Evolutionary conservation across 2,113 vertebrate genomes (phyloP).

Genomic region (Odontophorus gujanensis): DNA sequence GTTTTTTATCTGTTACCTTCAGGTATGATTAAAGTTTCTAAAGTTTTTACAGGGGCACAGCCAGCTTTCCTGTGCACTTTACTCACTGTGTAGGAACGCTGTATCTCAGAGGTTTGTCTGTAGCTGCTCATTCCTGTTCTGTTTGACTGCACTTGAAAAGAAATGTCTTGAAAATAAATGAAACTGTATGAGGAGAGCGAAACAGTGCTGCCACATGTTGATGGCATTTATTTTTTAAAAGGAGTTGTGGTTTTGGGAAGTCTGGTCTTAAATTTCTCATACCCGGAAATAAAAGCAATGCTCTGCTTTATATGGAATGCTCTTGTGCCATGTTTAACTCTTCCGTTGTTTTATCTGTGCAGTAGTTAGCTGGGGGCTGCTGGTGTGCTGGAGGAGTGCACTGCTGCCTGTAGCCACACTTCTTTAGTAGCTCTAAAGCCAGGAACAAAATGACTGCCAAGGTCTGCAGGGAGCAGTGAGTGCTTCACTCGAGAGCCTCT

Average conservation of each 20-base stretch:
- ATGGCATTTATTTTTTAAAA: constrained; percentile 3
- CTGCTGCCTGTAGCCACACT: not conserved
- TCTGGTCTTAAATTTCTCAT: constrained; percentile 60
- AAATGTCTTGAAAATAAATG: not conserved
- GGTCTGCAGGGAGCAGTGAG: not conserved
- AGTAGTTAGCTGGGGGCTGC: not conserved
- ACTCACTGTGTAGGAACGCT: not conserved
- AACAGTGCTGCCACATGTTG: not conserved
- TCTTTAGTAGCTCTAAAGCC: not conserved
- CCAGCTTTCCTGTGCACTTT: not conserved
- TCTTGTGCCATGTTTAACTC: constrained; percentile 4
- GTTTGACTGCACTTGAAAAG: not conserved
- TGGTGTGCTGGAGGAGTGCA: not conserved
- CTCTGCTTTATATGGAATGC: constrained; percentile 64
- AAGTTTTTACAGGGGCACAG: not conserved
- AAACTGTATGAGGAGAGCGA: constrained; percentile 4
- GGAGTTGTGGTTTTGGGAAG: constrained; percentile 50
- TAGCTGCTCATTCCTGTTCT: not conserved
- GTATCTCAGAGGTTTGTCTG: not conserved
- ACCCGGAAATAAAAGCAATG: constrained; percentile 78
- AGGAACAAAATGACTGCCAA: not conserved
- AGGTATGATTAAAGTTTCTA: not conserved
- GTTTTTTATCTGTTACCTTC: not conserved
- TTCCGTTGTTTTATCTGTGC: not conserved
- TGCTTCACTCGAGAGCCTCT: not conserved